Conservation (phyloP, 2,797 vertebrate genomes). For the Phoeniculus purpureus region DNA sequence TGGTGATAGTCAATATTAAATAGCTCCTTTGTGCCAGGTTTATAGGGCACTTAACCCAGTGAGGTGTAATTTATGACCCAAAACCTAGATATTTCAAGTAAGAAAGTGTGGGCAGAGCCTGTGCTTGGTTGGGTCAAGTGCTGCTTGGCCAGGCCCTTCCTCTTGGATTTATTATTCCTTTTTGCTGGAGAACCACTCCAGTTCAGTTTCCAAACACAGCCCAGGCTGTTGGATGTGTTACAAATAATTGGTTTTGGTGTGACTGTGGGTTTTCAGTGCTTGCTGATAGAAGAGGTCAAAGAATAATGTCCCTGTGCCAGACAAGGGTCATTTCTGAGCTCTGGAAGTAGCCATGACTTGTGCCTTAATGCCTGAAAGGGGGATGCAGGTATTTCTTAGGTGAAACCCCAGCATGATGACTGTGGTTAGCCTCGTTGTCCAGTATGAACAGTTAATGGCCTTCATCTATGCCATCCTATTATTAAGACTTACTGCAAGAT, state of each 20-base stretch:
- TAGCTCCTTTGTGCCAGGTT: not conserved
- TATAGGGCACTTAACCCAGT: not conserved
- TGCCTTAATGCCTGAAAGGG: not conserved
- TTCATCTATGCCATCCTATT: not conserved
- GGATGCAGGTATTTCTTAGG: not conserved
- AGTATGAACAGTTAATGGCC: not conserved
- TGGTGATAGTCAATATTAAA: not conserved
- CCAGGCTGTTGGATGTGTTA: not conserved
- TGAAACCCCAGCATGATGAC: not conserved
- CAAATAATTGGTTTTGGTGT: not conserved
- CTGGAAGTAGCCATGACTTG: not conserved
- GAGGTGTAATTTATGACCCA: not conserved
- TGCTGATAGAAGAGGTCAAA: not conserved
- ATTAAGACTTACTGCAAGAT: not conserved
- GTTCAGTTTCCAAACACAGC: not conserved
- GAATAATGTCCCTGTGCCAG: not conserved
- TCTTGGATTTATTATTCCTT: not conserved
- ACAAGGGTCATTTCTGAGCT: not conserved
- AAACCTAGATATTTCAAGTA: not conserved
- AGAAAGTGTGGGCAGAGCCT: not conserved
- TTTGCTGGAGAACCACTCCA: not conserved
- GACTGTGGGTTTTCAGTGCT: not conserved
- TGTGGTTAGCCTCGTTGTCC: not conserved
- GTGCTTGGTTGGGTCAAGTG: not conserved
- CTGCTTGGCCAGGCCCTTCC: not conserved